Base-by-base conservation (phyloP, 2,888 invertebrate genomes). In the Thumatha senex region DNA sequence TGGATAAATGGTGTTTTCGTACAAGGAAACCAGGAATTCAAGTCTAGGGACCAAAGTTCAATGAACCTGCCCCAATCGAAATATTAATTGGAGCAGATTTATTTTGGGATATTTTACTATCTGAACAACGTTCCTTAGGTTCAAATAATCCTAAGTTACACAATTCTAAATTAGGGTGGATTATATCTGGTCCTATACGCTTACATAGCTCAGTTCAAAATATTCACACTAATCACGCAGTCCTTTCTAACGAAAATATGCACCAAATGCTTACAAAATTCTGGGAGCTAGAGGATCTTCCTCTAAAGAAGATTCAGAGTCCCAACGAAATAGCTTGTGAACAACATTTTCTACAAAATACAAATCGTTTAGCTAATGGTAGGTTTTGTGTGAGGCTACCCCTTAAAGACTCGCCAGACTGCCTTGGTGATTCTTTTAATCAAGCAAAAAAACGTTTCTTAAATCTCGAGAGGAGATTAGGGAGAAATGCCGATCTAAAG, bases 351-450 rank as follows among this genome's bases (percentile, higher is more conserved):
- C 5, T 50, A 8, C 9, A 12, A 0, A 11, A 48, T 9, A 51
- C 54, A 9, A 7, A 8, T 4, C 43, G 54, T 0, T 13, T 49
- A 13, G 2, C n/a, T 0, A 29, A 15, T 0, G 58, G 54, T 5
- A 39, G 49, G 31, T 58, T 58, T 10, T 33, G 15, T 18, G 67
- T 67, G 0, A 58, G 46, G n/a, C 34, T 58, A 30, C 54, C 58
- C 2, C 18, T 54, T 24, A 41, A 29, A 0, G 46, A 43, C n/a
- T 12, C 18, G 0, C 39, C 46, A 0, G 45, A 51, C 5, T 49
- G 44, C 51, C 31, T 66, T 2, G 65, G 67, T 1, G 63, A 67
- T 18, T 50, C 60, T 1, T 67, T 52, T 12, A 14, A 24, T 7
- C 11, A 60, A 43, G 63, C 69, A 8, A 66, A 56, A 38, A 43